Percentiles rank a stretch among this genome's conserved stretches.
Evolutionary conservation across 2,113 vertebrate species (phyloP).

Genomic region (Thryonomys swinderianus): DNA sequence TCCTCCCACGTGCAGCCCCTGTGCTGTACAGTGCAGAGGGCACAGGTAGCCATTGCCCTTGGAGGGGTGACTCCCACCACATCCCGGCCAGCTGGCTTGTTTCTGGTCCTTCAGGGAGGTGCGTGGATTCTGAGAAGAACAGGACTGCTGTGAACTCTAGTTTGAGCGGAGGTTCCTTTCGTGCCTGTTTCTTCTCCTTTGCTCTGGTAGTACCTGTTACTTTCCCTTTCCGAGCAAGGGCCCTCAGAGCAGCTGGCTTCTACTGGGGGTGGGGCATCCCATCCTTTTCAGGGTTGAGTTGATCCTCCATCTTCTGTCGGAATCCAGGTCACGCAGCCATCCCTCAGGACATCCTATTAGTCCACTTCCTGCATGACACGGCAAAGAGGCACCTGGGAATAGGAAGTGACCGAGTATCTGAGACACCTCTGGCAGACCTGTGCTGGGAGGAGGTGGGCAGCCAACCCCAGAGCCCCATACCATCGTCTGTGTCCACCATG

Average conservation of each 20-base stretch:
- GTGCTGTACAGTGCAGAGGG: background rate
- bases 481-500: background rate
- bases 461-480: background rate
- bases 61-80: background rate
- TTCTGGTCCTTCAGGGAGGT: background rate
- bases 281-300: background rate
- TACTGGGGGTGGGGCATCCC: background rate
- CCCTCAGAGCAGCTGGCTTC: background rate
- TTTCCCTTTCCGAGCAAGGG: background rate
- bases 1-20: background rate
- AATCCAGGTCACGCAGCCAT: background rate
- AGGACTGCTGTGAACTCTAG: background rate
- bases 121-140: background rate
- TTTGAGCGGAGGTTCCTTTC: background rate
- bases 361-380: background rate
- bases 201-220: background rate
- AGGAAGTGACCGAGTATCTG: background rate
- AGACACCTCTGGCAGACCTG: background rate
- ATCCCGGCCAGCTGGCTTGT: background rate
- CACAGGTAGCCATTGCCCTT: background rate
- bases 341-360: background rate
- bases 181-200: background rate
- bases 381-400: background rate
- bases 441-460: background rate
- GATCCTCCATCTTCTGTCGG: too few relatives aligned